Evolutionary conservation across 2,113 vertebrate species (phyloP).

Genomic region (Elanoides forficatus): DNA sequence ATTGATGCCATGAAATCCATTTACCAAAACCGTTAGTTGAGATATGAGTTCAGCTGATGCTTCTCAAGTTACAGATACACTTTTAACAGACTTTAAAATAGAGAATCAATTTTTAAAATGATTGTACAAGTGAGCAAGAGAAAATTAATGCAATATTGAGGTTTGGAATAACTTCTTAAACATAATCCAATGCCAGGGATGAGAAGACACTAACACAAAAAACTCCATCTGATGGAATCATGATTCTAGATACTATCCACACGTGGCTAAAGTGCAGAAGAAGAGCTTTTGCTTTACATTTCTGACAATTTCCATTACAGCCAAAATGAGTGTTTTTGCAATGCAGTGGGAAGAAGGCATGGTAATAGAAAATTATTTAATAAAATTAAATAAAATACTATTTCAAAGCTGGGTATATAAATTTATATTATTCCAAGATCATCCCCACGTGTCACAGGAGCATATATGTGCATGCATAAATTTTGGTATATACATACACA

Average conservation of each 20-base stretch:
- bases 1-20: conserved; percentile 33
- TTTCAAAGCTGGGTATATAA: background rate
- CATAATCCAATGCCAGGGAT: background rate
- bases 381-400: background rate
- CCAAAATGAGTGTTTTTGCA: background rate
- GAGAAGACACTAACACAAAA: background rate
- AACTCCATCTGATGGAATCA: background rate
- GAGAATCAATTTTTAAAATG: conserved; percentile 38
- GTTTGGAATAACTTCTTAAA: conserved; percentile 4
- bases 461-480: background rate
- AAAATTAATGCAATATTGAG: conserved; percentile 10
- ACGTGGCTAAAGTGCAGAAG: background rate
- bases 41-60: conserved; percentile 26
- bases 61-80: conserved; percentile 26
- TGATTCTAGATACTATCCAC: background rate
- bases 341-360: background rate
- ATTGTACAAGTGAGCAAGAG: background rate
- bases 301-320: background rate
- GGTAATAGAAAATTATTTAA: background rate
- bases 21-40: conserved; percentile 20
- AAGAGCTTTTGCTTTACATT: background rate
- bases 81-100: conserved; percentile 19
- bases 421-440: background rate
- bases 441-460: background rate
- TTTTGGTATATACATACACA: background rate